Evolutionary conservation across 1,140 invertebrate genomes (phyloP).

Genomic region (Plectrocnemia conspersa): DNA sequence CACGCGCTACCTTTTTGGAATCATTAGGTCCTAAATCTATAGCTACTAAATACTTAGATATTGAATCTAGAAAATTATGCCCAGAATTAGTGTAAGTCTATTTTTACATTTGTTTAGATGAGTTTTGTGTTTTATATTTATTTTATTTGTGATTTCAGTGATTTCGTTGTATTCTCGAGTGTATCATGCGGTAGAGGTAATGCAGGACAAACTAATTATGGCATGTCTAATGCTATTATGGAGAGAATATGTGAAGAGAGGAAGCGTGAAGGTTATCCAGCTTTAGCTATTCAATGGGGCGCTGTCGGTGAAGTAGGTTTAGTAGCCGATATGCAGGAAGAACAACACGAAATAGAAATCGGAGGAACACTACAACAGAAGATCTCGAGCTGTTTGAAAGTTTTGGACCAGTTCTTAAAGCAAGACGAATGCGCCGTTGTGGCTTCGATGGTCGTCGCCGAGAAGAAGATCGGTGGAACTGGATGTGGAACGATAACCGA

Average conservation of each 20-base stretch:
- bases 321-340: slow-evolving; percentile 77
- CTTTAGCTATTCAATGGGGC: slow-evolving; percentile 67
- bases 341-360: slow-evolving; percentile 69
- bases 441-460: slow-evolving; percentile 73
- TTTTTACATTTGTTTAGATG: neutral
- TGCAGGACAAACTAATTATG: slow-evolving; percentile 85
- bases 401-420: slow-evolving; percentile 64
- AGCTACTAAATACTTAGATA: slow-evolving; percentile 59
- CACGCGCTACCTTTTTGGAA: slow-evolving; percentile 51
- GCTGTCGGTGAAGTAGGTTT: slow-evolving; percentile 66
- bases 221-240: slow-evolving; percentile 69
- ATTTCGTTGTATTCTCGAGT: slow-evolving; percentile 80
- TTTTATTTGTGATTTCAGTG: slow-evolving; percentile 34
- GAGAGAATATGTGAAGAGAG: slow-evolving; percentile 65
- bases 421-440: slow-evolving; percentile 59
- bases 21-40: slow-evolving; percentile 58
- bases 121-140: neutral
- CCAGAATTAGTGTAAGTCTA: slow-evolving; percentile 50
- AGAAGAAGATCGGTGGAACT: slow-evolving; percentile 57
- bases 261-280: slow-evolving; percentile 56
- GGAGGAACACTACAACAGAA: slow-evolving; percentile 81
- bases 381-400: slow-evolving; percentile 71
- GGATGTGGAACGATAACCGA: slow-evolving; percentile 59
- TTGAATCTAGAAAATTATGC: slow-evolving; percentile 54
- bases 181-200: slow-evolving; percentile 86